Evolutionary conservation across 2,113 vertebrate species (phyloP), one percentile per base, ranked within the genome.

Genomic region (Synodontis membranacea): DNA sequence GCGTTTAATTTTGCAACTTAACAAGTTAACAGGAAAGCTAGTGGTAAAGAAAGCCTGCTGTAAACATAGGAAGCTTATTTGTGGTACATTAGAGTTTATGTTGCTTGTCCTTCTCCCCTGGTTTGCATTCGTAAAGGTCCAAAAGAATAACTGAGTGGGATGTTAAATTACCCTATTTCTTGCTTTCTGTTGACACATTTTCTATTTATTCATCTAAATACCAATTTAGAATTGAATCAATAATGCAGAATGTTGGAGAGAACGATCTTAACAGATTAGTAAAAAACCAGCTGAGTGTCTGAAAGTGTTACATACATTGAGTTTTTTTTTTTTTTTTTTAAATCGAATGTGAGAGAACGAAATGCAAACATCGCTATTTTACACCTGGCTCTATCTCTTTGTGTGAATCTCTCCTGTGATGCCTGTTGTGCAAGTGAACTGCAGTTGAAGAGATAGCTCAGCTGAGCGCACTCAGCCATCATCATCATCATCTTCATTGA

Each of bases 401-500:
- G 66, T 84, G 75, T 34, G 9, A 46, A 46, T 78, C 17, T 84
- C 75, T 58, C 78, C 44, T 74, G 72, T 34, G 60, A 76, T 81
- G 76, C 48, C 82, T 83, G 23, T 60, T 44, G 9, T 68, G 84
- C 88, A 72, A 60, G 31, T 84, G 37, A 88, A 62, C 64, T 42
- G 46, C 23, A 52, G 9, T 42, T 50, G 66, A 64, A 70, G 50
- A 83, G 48, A 72, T 42, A 42, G 62, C 23, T 88, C 76, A 44
- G n/a, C 31, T 46, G 25, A 31, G 62, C 44, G 39, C 85, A 74
- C 76, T 80, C 46, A 14, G 25, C 54, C 82, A 54, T 70, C 84
- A 83, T 82, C 84, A 83, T 82, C 82, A 84, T 80, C 79, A 34
- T 48, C 82, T 46, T 80, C 39, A 81, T 72, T 81, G 62, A 34